Conservation (phyloP, 2,113 vertebrate genomes). For the Ictalurus punctatus region DNA sequence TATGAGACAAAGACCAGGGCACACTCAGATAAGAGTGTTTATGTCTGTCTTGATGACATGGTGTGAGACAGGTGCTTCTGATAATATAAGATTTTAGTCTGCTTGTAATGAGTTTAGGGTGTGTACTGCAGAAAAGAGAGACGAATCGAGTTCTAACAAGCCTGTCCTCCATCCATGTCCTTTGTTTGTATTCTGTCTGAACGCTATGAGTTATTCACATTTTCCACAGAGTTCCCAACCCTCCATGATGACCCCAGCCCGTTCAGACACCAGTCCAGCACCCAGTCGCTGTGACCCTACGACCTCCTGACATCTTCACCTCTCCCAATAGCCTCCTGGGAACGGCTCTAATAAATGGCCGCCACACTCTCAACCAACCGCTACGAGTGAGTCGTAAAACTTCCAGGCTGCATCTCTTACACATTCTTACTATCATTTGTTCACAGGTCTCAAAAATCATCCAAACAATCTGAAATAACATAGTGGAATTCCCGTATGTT, state of each 20-base stretch:
- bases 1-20: not conserved
- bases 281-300: conserved; percentile 51
- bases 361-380: conserved; percentile 53
- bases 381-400: not conserved
- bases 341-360: conserved; percentile 50
- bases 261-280: conserved; percentile 40
- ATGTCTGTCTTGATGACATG: not conserved
- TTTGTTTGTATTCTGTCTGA: not conserved
- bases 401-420: not conserved
- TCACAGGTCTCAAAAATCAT: not conserved
- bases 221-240: not conserved
- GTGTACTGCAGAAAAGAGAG: not conserved
- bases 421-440: not conserved
- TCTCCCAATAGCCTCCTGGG: conserved; percentile 58
- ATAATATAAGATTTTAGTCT: not conserved
- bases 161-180: not conserved
- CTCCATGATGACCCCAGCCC: conserved; percentile 44
- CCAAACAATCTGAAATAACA: not conserved
- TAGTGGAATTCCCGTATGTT: not conserved
- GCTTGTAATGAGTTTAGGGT: not conserved
- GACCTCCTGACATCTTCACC: conserved; percentile 67
- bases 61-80: not conserved
- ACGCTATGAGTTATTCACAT: too few relatives aligned
- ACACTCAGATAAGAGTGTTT: not conserved
- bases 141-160: not conserved